Conservation (phyloP, 1,140 invertebrate genomes). For the Anagrus nilaparvatae region DNA sequence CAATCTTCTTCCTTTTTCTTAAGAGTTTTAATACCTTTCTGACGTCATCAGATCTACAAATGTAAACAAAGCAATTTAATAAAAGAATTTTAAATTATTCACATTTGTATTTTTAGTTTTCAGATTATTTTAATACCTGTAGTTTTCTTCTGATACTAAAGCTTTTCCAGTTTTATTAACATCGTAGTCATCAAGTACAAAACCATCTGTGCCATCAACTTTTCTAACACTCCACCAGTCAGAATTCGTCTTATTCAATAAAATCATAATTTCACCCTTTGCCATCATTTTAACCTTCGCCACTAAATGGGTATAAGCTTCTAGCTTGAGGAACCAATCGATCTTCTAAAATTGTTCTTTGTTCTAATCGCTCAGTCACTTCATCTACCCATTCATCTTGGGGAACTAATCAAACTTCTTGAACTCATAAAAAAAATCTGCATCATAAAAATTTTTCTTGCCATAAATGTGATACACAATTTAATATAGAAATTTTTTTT, state of each 20-base stretch:
- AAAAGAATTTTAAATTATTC: too few relatives aligned
- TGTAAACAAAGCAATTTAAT: not conserved
- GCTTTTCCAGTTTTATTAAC: conserved; percentile 72
- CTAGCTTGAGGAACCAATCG: conserved; percentile 81
- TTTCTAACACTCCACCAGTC: conserved; percentile 99
- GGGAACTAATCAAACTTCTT: conserved; percentile 69
- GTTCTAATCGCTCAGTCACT: conserved; percentile 72
- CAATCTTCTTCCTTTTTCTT: conserved; percentile 61
- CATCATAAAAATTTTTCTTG: too few relatives aligned
- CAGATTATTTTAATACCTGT: conserved; percentile 21
- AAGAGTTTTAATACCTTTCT: conserved; percentile 52
- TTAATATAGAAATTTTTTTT: not conserved
- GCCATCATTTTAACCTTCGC: conserved; percentile 86
- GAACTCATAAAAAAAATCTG: conserved; percentile 27
- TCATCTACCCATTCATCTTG: conserved; percentile 89
- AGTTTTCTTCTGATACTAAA: conserved; percentile 60
- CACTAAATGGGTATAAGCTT: conserved; percentile 81
- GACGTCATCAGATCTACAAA: conserved; percentile 59
- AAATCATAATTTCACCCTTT: conserved; percentile 82
- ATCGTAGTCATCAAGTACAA: conserved; percentile 94
- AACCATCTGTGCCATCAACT: conserved; percentile 83
- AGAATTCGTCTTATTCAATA: conserved; percentile 88
- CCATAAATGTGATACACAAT: not conserved
- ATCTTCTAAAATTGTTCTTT: conserved; percentile 76
- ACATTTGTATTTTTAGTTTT: not conserved